Conservation (phyloP, 2,797 vertebrate genomes). For the Brachyrhaphis roseni region DNA sequence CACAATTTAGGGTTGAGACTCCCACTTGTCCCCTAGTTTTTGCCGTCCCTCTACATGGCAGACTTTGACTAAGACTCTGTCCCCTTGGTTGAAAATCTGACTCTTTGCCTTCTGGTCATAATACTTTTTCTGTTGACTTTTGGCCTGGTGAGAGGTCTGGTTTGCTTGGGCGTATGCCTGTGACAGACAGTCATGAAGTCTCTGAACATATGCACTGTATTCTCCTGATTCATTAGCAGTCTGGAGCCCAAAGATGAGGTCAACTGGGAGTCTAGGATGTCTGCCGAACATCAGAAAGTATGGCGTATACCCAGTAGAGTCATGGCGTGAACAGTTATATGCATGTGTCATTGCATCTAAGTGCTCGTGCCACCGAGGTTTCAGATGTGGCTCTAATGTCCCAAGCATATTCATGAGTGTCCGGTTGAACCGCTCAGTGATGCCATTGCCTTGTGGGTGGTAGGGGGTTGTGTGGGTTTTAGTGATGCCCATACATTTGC, state of each 20-base stretch:
- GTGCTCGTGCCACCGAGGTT: too few species aligned
- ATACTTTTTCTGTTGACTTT: too few species aligned
- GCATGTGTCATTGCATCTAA: too few species aligned
- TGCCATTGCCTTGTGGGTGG: not conserved
- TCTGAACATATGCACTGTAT: not conserved
- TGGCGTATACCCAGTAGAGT: too few species aligned
- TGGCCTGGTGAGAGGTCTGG: not conserved
- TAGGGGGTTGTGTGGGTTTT: not conserved
- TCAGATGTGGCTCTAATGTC: not conserved
- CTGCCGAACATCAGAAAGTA: too few species aligned
- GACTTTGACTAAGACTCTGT: constrained; percentile 1
- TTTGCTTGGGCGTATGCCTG: not conserved
- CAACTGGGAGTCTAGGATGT: not conserved
- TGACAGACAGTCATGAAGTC: not conserved
- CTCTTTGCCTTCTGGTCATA: too few species aligned
- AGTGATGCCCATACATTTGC: not conserved
- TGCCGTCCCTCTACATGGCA: constrained; percentile 32
- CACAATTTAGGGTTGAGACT: constrained; percentile 10
- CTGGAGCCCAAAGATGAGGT: not conserved
- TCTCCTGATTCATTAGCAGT: not conserved
- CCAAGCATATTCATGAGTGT: not conserved
- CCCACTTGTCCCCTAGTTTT: constrained; percentile 37
- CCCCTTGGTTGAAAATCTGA: too few species aligned
- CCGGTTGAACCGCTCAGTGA: not conserved
- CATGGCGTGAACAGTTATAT: too few species aligned